Percentiles rank a stretch among this genome's conserved stretches.
phyloP scores from a whole-genome alignment of 2,888 invertebrate species.

The Drosophila neotestacea region DNA sequence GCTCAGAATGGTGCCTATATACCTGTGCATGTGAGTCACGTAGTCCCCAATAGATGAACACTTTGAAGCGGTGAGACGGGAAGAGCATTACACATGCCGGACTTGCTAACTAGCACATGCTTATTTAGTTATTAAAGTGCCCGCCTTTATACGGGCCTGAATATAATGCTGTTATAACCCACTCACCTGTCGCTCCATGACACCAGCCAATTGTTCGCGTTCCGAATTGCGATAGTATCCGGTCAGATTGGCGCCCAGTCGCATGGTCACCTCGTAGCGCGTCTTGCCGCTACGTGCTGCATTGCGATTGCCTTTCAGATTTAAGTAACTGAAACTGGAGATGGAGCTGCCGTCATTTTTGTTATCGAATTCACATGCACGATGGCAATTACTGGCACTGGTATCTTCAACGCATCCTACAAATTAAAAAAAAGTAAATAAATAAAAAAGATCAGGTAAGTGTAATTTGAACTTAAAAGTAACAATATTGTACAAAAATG shows the following conservation, averaged over 20 bases:
- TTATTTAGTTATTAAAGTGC: constrained; percentile 40
- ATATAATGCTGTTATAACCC: constrained; percentile 22
- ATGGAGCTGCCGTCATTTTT: constrained; percentile 12
- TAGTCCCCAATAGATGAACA: constrained; percentile 3
- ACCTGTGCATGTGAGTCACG: constrained; percentile 29
- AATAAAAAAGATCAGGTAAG: neutral
- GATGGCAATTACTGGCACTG: constrained; percentile 81
- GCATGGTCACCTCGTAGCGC: constrained; percentile 84
- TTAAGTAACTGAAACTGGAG: constrained; percentile 34
- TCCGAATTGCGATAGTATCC: constrained; percentile 82
- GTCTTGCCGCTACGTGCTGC: constrained; percentile 83
- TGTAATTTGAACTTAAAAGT: neutral
- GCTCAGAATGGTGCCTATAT: neutral
- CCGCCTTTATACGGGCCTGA: constrained; percentile 18
- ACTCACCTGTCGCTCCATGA: constrained; percentile 85
- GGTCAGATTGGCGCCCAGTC: constrained; percentile 84
- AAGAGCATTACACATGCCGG: no score
- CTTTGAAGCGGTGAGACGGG: no score
- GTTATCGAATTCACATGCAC: constrained; percentile 81
- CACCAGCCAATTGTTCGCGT: constrained; percentile 79
- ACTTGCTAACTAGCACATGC: constrained; percentile 10
- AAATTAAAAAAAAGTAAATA: neutral
- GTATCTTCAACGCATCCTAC: constrained; percentile 81
- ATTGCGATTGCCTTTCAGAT: constrained; percentile 63
- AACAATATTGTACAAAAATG: neutral